Evolutionary conservation across 2,888 invertebrate species (phyloP), one percentile per base, ranked within the genome.

Genomic region (Laspeyria flexula): DNA sequence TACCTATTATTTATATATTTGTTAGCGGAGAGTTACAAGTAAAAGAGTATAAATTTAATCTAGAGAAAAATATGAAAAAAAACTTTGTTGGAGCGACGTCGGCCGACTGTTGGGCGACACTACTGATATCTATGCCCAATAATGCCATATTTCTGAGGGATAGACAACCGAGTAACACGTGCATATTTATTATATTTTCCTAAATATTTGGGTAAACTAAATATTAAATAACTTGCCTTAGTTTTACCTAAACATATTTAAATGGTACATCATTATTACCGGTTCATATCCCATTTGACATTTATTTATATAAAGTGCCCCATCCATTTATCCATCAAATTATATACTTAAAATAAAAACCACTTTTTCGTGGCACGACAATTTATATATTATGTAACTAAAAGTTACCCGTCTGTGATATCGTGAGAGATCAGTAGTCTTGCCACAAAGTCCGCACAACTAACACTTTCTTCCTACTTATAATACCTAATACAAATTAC

Each of bases 11-110:
- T 51, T 46, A 71, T 46, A 43, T 55, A 61, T 12, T 51, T 46
- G 15, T 12, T 46, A 60, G 43, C 45, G 49, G 44, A 59, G 64
- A 65, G 48, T 61, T 55, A 44, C 39, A 50, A 52, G 34, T 55
- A 59, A 60, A 64, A 41, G 58, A 57, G 55, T 63, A 63, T 51
- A 66, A 63, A 62, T 52, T 44, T 56, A 57, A 42, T 56, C 12
- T 60, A 57, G 41, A 55, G 37, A 39, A 39, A 52, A 65, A 53
- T 56, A 62, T 46, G 52, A 55, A 53, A 31, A 56, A 55, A 56
- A 56, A 37, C 33, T 41, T 56, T 47, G 49, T n/a, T n/a, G n/a
- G n/a, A n/a, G n/a, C 46, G 30, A 34, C 7, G 11, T 35, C 18
- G 44, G 27, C 29, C 48, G 4, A 34, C 23, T 27, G 41, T 31